Conservation (phyloP, 1,140 invertebrate species). For the Hirudo medicinalis region DNA sequence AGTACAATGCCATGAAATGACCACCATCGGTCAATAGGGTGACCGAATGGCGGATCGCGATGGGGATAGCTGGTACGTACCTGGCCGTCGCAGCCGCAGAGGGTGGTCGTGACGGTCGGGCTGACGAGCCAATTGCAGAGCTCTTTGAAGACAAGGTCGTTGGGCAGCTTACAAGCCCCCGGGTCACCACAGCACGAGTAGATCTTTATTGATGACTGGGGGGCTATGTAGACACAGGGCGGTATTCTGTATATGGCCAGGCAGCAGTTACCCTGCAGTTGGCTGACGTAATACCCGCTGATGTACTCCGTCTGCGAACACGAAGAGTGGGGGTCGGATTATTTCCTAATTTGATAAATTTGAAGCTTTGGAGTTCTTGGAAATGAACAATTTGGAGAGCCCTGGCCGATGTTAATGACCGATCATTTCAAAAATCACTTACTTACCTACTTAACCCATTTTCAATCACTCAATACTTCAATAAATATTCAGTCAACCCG, state of each 20-base stretch:
- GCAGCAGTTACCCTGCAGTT: constrained; percentile 38
- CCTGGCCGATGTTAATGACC: too few species aligned
- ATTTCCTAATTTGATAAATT: neutral
- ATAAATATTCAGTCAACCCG: too few species aligned
- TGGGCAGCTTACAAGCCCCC: constrained; percentile 35
- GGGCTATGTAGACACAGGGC: constrained; percentile 31
- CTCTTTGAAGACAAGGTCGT: constrained; percentile 39
- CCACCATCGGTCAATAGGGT: too few species aligned
- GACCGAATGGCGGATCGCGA: too few species aligned
- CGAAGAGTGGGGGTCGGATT: neutral
- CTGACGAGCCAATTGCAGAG: constrained; percentile 39
- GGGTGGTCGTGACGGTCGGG: constrained; percentile 39
- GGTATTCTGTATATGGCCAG: constrained; percentile 39
- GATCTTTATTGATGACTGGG: constrained; percentile 35
- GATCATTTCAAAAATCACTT: too few species aligned
- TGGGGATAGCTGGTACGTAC: constrained; percentile 26
- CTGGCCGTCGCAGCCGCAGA: constrained; percentile 40
- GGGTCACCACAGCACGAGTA: constrained; percentile 35
- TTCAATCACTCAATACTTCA: too few species aligned
- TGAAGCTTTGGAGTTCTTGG: too few species aligned
- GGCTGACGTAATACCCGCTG: constrained; percentile 38
- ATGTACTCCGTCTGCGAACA: constrained; percentile 34
- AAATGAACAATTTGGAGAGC: too few species aligned
- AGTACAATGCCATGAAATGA: too few species aligned
- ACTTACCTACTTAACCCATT: too few species aligned